Conservation (phyloP, 2,113 vertebrate species). For the Scalopus aquaticus region DNA sequence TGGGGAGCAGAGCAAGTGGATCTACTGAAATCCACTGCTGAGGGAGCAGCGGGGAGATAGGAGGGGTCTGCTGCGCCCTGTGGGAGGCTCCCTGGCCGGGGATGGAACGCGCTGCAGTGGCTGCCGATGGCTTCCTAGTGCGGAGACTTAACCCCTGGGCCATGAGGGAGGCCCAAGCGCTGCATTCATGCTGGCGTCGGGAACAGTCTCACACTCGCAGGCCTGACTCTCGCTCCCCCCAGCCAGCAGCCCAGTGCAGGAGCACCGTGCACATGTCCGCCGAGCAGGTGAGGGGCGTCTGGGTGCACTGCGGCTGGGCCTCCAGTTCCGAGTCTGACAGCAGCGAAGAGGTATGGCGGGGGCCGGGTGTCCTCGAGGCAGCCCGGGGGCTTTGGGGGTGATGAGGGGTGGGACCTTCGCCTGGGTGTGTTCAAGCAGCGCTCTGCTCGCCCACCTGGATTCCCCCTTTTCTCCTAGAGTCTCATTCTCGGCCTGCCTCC, state of each 20-base stretch:
- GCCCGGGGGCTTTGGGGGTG: too few relatives aligned
- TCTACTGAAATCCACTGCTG: too few relatives aligned
- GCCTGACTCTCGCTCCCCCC: not conserved
- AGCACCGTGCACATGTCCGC: slow-evolving; percentile 67
- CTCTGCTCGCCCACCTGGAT: not conserved
- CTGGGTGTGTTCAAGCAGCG: fast-evolving
- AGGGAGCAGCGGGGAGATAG: too few relatives aligned
- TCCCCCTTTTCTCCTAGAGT: fast-evolving
- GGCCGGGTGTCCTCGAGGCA: fast-evolving
- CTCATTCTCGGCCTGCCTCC: fast-evolving
- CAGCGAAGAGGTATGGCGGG: slow-evolving; percentile 82
- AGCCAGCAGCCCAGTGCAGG: slow-evolving; percentile 77
- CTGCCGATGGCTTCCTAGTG: too few relatives aligned
- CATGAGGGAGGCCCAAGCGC: not conserved
- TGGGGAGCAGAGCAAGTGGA: too few relatives aligned
- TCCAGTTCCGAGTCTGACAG: slow-evolving; percentile 81
- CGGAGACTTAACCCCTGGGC: too few relatives aligned
- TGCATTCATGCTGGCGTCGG: fast-evolving
- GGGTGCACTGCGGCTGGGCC: slow-evolving; percentile 68
- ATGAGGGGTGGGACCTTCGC: too few relatives aligned
- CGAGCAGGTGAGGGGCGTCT: slow-evolving; percentile 8
- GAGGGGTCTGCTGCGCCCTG: too few relatives aligned
- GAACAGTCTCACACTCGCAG: too few relatives aligned
- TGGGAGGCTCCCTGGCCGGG: too few relatives aligned
- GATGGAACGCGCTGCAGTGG: too few relatives aligned